These are phyloP conservation scores for Sturmia bella DNA, from an alignment of 2,888 invertebrate species.

Conservation along the genomic window DNA sequence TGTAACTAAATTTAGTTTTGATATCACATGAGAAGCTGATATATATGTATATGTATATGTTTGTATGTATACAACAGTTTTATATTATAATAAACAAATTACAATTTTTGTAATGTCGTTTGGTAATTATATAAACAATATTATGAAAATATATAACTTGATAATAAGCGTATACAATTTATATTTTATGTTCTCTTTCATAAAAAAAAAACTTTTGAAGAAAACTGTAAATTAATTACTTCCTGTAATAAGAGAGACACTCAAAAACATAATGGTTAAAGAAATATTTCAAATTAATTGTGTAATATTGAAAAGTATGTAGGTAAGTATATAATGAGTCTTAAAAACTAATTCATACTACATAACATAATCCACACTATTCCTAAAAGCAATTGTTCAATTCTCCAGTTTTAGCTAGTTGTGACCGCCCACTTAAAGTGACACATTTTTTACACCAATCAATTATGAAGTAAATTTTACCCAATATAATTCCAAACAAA, in stretches of 20 bases:
- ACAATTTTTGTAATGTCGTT: conserved; percentile 14
- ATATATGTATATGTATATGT: conserved; percentile 35
- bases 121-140: background rate
- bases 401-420: no score
- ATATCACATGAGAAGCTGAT: conserved; percentile 66
- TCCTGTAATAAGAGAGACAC: background rate
- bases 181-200: background rate
- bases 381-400: no score
- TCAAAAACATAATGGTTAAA: conserved; percentile 32
- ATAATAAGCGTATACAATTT: conserved; percentile 17
- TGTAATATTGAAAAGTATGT: background rate
- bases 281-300: conserved; percentile 7
- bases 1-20: conserved; percentile 46
- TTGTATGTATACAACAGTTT: conserved; percentile 31
- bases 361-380: background rate
- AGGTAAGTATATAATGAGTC: background rate
- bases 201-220: background rate
- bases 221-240: conserved; percentile 19
- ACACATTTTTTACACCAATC: no score
- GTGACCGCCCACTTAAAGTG: no score
- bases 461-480: no score
- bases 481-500: no score
- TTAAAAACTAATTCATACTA: conserved; percentile 45
- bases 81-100: conserved; percentile 35
- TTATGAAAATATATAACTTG: conserved; percentile 16